Percentiles rank a stretch among this genome's conserved stretches.
Evolutionary conservation across 92 coral and sea anemone species (phyloP).

Genomic region (Porites evermanni): DNA sequence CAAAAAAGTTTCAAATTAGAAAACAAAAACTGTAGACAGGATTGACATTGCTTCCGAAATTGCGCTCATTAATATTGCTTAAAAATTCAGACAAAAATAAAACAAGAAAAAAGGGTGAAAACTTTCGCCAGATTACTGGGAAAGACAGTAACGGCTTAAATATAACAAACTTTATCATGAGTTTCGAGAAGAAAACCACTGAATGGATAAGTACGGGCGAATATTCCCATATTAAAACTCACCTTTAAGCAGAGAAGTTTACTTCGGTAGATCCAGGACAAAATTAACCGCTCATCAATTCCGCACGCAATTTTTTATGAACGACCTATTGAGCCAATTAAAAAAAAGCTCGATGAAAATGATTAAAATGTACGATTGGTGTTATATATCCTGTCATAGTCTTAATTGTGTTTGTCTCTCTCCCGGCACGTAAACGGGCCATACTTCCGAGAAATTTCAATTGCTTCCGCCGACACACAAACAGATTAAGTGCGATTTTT

Average conservation of each 20-base stretch:
- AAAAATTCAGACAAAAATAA: too few relatives aligned
- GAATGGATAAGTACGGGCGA: background rate
- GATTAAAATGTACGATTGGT: constrained; percentile 14
- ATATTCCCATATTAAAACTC: background rate
- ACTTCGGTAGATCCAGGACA: background rate
- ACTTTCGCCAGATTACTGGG: background rate
- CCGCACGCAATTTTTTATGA: background rate
- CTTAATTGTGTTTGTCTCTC: background rate
- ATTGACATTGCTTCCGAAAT: too few relatives aligned
- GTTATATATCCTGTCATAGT: constrained; percentile 15
- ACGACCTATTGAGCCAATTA: constrained; percentile 15
- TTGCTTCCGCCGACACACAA: background rate
- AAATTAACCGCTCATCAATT: background rate
- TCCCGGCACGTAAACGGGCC: constrained; percentile 6
- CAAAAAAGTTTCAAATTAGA: too few relatives aligned
- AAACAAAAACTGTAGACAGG: too few relatives aligned
- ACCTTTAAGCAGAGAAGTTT: background rate
- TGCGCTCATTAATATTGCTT: too few relatives aligned
- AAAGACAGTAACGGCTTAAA: too few relatives aligned
- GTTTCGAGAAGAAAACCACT: background rate
- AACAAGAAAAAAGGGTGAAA: too few relatives aligned
- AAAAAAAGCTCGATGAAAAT: background rate
- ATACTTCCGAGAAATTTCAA: constrained; percentile 12
- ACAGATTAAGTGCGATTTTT: background rate
- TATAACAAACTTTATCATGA: background rate